Evolutionary conservation across 2,888 invertebrate genomes (phyloP).

Genomic region (Orchestes rusci): DNA sequence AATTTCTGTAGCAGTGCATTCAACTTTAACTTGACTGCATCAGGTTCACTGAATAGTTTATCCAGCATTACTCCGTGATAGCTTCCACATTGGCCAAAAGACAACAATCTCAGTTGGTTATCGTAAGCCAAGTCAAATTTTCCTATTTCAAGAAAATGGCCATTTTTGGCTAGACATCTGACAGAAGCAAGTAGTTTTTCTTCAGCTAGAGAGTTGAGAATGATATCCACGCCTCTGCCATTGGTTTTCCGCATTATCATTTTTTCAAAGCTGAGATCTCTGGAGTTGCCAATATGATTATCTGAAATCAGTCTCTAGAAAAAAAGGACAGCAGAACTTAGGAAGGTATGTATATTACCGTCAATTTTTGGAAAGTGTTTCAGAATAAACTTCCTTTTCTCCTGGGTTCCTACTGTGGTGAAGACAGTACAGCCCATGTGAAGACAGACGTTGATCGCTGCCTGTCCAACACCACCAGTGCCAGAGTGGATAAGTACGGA

Average conservation of each 20-base stretch:
- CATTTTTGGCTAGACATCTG: slow-evolving; percentile 52
- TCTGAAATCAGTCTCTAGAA: slow-evolving; percentile 24
- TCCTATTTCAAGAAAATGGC: slow-evolving; percentile 79
- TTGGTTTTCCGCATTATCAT: slow-evolving; percentile 73
- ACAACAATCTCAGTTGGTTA: slow-evolving; percentile 54
- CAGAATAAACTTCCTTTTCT: slow-evolving; percentile 58
- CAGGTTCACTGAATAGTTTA: slow-evolving; percentile 21
- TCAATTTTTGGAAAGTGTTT: slow-evolving; percentile 45
- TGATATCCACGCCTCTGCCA: slow-evolving; percentile 84
- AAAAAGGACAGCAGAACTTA: too few species aligned
- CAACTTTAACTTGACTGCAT: slow-evolving; percentile 15
- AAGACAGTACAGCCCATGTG: slow-evolving; percentile 57
- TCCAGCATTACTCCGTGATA: slow-evolving; percentile 77
- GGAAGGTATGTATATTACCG: slow-evolving; percentile 30
- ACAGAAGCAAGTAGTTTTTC: slow-evolving; percentile 76
- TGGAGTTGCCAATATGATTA: slow-evolving; percentile 51
- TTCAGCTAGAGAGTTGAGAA: slow-evolving; percentile 86
- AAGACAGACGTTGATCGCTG: slow-evolving; percentile 67
- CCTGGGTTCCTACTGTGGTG: slow-evolving; percentile 62
- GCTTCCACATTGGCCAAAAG: slow-evolving; percentile 63
- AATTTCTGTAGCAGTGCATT: slow-evolving; percentile 9
- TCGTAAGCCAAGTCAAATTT: slow-evolving; percentile 73
- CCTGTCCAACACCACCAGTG: slow-evolving; percentile 69
- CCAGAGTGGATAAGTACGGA: slow-evolving; percentile 52
- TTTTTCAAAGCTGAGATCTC: slow-evolving; percentile 79